phyloP scores from a whole-genome alignment of 2,113 vertebrate species.

The Oreotrochilus melanogaster region DNA sequence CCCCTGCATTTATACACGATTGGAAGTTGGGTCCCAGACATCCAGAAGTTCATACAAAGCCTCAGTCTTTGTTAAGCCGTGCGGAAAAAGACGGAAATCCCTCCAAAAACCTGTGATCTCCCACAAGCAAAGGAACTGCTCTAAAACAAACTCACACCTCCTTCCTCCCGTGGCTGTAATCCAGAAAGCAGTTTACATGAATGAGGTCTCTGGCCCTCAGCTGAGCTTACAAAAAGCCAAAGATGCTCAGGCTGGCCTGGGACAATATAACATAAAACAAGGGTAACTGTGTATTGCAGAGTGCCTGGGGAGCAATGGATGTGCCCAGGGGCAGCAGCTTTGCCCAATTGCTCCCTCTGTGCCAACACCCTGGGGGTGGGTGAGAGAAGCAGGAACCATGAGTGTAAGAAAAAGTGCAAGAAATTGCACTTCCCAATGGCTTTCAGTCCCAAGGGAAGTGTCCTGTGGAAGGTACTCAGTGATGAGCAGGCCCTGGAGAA shows the following conservation, averaged over 20 bases:
- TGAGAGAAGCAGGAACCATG: not conserved
- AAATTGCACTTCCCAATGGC: rapidly evolving
- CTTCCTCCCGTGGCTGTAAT: constrained; percentile 14
- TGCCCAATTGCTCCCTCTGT: not conserved
- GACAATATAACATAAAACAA: not conserved
- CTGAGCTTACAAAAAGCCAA: not conserved
- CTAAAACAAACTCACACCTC: constrained; percentile 16
- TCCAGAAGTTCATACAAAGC: not conserved
- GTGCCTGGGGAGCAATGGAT: not conserved
- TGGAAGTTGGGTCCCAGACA: not conserved
- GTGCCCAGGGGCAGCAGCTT: not conserved
- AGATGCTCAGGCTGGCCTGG: not conserved
- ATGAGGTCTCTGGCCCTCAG: not conserved
- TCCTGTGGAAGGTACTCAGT: not conserved
- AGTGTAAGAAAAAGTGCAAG: not conserved
- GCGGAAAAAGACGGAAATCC: not conserved
- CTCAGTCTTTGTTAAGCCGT: not conserved
- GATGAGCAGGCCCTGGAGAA: not conserved
- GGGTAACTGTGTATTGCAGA: not conserved
- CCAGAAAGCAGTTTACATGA: constrained; percentile 13
- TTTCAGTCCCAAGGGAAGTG: not conserved
- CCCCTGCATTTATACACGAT: not conserved
- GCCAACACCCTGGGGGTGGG: not conserved
- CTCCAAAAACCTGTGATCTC: constrained; percentile 28
- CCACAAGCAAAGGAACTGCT: constrained; percentile 29